A percentile compares a stretch with the other conserved stretches of the same genome.
These are phyloP conservation scores for Neogale vison DNA, from an alignment of 2,113 vertebrate genomes.

Conservation along the genomic window DNA sequence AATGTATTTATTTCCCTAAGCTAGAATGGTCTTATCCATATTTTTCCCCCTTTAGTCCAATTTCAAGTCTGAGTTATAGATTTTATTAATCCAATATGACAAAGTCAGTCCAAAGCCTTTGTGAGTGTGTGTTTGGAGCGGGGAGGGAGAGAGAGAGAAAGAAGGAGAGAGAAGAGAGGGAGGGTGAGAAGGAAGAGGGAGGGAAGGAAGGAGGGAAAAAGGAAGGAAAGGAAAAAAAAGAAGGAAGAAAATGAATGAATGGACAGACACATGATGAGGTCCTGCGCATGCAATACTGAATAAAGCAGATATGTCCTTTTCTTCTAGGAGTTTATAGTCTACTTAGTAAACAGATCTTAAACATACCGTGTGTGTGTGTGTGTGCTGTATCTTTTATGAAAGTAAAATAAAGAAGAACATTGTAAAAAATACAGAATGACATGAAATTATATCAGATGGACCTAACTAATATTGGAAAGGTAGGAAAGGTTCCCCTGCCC, in stretches of 20 bases:
- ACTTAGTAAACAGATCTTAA: not conserved
- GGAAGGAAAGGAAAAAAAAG: not conserved
- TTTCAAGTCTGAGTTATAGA: not conserved
- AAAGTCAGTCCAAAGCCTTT: not conserved
- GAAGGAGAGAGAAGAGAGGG: too few species aligned
- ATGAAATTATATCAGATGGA: not conserved
- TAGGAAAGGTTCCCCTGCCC: not conserved
- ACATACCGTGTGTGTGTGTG: too few species aligned
- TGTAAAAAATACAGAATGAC: not conserved
- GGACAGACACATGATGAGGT: not conserved
- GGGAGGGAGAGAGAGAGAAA: not conserved
- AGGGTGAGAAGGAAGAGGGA: not conserved
- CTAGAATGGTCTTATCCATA: not conserved
- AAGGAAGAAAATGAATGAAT: not conserved
- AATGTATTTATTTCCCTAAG: not conserved
- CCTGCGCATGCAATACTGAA: not conserved
- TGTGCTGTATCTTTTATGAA: not conserved
- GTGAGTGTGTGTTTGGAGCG: not conserved
- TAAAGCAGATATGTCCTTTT: not conserved
- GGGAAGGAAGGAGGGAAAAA: not conserved
- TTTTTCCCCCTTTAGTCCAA: not conserved
- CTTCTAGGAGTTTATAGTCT: not conserved
- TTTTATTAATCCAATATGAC: not conserved
- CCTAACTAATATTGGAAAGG: not conserved
- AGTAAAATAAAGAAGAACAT: not conserved